Evolutionary conservation across 1,140 invertebrate species (phyloP), one percentile per base, ranked within the genome.

Genomic region (Drosophila asahinai): DNA sequence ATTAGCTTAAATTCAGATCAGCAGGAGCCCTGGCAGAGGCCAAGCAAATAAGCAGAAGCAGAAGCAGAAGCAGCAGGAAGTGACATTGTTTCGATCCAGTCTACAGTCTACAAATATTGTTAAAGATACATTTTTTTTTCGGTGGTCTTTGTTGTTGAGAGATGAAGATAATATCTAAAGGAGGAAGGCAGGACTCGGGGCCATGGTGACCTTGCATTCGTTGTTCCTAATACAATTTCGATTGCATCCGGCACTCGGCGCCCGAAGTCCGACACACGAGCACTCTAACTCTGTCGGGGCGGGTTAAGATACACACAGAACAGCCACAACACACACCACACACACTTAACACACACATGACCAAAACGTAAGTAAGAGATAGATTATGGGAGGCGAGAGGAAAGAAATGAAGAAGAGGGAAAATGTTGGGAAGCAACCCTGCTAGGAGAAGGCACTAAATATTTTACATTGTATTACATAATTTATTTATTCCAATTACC

Each of bases 401-500:
- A 1, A 30, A 30, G 27, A 25, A 25, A 3, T 25, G 22, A 25
- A 25, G 27, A 6, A 30, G 0, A 6, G 1, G 40, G 3, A 47
- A 42, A 38, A 42, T 48, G 30, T 59, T n/a, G 42, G 47, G 17
- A 14, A 51, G 67, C 51, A 77, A 47, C 48, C 27, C 27, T 63
- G 58, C 60, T 62, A 45, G 66, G 47, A 64, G 48, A 59, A 58
- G 58, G 76, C 54, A 73, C 58, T 73, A 66, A 74, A 68, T 68
- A 67, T n/a, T 63, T 81, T 74, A 65, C 47, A 60, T 71, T 81
- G 62, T 79, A 63, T 82, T 71, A 79, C 48, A 75, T 79, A 63
- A 86, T 38, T 82, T 82, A 86, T 86, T 86, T 83, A 87, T 86
- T 86, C 73, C 60, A 48, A 47, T 61, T 17, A 65, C 25, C 62